These are phyloP conservation scores for Thryonomys swinderianus DNA, from an alignment of 2,113 vertebrate species.

Conservation along the genomic window DNA sequence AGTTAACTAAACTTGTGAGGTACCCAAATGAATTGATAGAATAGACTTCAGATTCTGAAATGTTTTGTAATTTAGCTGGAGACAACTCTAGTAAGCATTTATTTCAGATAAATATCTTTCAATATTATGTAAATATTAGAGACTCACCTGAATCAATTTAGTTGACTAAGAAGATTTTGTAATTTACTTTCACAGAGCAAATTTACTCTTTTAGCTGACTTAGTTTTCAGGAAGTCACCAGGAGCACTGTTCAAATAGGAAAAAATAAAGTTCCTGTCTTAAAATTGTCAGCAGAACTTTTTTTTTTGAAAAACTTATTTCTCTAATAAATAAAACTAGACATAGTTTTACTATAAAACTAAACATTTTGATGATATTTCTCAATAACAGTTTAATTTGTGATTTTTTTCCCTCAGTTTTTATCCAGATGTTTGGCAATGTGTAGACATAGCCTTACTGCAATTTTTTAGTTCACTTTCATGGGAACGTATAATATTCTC, in stretches of 20 bases:
- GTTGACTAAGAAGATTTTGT: conserved; percentile 36
- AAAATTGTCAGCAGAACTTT: not conserved
- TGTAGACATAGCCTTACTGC: not conserved
- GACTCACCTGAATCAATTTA: conserved; percentile 43
- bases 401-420: not conserved
- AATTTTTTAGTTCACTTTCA: conserved; percentile 71
- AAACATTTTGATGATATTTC: conserved; percentile 53
- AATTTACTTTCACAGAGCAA: conserved; percentile 52
- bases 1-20: not conserved
- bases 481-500: conserved; percentile 82
- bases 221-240: not conserved
- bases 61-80: not conserved
- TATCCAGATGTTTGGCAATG: conserved; percentile 74
- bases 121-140: conserved; percentile 51
- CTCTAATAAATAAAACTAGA: conserved; percentile 47
- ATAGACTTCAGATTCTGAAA: not conserved
- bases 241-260: conserved; percentile 16
- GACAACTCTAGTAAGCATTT: not conserved
- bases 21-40: too few species aligned
- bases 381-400: conserved; percentile 43
- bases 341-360: not conserved
- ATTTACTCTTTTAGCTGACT: conserved; percentile 41
- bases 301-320: not conserved
- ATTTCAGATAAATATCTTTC: conserved; percentile 23
- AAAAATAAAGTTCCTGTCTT: not conserved